These are phyloP conservation scores for Lissocephala sabroskyi DNA, from an alignment of 2,888 invertebrate species.

Conservation along the genomic window DNA sequence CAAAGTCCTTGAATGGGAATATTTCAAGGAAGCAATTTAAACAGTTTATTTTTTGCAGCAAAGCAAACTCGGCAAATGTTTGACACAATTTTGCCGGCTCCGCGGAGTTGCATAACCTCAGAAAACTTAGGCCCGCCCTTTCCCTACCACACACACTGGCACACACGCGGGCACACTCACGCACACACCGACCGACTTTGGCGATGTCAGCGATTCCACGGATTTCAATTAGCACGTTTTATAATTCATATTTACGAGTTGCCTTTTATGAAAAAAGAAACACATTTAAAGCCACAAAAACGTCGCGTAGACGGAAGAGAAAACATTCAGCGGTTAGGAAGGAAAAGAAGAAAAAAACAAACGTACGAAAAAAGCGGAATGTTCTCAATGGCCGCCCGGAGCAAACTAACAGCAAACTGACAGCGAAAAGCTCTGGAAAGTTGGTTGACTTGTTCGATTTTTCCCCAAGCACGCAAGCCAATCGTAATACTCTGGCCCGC, in stretches of 20 bases:
- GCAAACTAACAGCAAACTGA: slow-evolving; percentile 17
- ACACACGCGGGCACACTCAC: too few species aligned
- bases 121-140: neutral
- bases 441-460: slow-evolving; percentile 53
- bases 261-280: neutral
- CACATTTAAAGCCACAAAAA: too few species aligned
- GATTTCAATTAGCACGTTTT: slow-evolving; percentile 10
- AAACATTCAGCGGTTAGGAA: neutral
- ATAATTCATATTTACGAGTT: neutral
- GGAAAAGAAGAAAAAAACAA: neutral
- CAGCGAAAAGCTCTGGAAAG: slow-evolving; percentile 37
- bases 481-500: too few species aligned
- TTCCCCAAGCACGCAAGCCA: slow-evolving; percentile 38
- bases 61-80: too few species aligned
- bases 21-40: too few species aligned
- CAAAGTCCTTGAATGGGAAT: too few species aligned
- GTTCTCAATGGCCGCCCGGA: slow-evolving; percentile 19
- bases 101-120: slow-evolving; percentile 18
- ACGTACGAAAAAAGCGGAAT: slow-evolving; percentile 10
- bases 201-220: slow-evolving; percentile 5
- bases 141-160: slow-evolving; percentile 14
- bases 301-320: too few species aligned
- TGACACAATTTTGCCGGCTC: neutral
- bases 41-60: too few species aligned
- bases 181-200: slow-evolving; percentile 5